A percentile compares a stretch with the other conserved stretches of the same genome.
phyloP scores from a whole-genome alignment of 2,888 invertebrate genomes.

The Laothoe populi region DNA sequence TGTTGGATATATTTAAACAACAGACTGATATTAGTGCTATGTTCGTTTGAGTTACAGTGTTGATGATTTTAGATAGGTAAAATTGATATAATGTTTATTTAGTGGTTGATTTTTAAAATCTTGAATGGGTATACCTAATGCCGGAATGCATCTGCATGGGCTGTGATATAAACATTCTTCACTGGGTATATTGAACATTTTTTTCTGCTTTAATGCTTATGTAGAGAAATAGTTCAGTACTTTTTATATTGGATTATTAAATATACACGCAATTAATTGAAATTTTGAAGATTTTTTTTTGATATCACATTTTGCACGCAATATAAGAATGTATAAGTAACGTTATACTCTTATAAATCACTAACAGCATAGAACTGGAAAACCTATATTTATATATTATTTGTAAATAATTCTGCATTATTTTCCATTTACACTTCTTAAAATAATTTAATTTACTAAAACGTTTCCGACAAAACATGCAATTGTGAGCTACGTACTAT shows the following conservation, averaged over 20 bases:
- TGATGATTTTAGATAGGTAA: conserved; percentile 33
- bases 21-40: conserved; percentile 47
- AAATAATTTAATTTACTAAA: neutral
- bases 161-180: conserved; percentile 75
- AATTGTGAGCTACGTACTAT: neutral
- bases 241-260: neutral
- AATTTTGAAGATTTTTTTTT: neutral
- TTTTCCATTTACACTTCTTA: neutral
- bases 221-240: conserved; percentile 37
- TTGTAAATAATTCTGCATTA: neutral
- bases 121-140: conserved; percentile 73
- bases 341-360: neutral
- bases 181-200: conserved; percentile 63
- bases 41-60: conserved; percentile 51
- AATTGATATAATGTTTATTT: conserved; percentile 39
- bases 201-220: conserved; percentile 53
- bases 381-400: neutral
- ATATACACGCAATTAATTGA: neutral
- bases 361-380: neutral
- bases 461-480: too few species aligned
- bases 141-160: conserved; percentile 75
- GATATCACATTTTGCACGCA: neutral
- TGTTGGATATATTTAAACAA: conserved; percentile 35
- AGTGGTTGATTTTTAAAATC: conserved; percentile 57
- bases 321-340: neutral